Evolutionary conservation across 2,888 invertebrate species (phyloP), one percentile per base, ranked within the genome.

Genomic region (Chrysolina haemoptera): DNA sequence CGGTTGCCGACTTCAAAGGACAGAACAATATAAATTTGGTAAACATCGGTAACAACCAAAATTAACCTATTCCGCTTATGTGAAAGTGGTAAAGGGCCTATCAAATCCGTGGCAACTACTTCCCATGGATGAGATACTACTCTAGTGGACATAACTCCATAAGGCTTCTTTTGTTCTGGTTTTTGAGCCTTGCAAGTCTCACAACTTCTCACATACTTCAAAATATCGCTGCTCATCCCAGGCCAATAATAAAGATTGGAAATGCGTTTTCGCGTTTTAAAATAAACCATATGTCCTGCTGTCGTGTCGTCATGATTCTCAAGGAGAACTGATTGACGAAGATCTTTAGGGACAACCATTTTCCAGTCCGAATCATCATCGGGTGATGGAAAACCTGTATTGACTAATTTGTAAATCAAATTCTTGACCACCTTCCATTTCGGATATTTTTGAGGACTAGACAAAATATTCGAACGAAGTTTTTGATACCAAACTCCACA

Each of bases 161-260:
- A 9, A 14, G 64, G 69, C 14, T 14, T n/a, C n/a, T 62, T 70
- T 27, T 69, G 68, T 46, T 70, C 69, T 41, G 73, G 69, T 48
- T 74, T 74, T 27, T 66, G 59, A 48, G 70, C 71, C 62, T 59
- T 62, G 59, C 74, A 74, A 8, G 46, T 48, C 11, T 72, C 69
- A 48, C 75, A 68, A 48, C 48, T 48, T n/a, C 46, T 46, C 11
- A 48, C 43, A 62, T 62, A 71, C n/a, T 59, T 22, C 10, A 43
- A 41, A 20, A 74, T 48, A n/a, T 74, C 71, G 11, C 22, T 62
- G 14, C 48, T 16, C 71, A 71, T 71, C 12, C 55, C 53, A 4
- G 71, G 71, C 74, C 74, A 74, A 63, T 67, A 74, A 62, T 74
- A 74, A 18, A 40, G 41, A 5, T 14, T 27, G 16, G 50, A 18